These are phyloP conservation scores for Pimephales promelas DNA, from an alignment of 2,113 vertebrate species.

Conservation along the genomic window DNA sequence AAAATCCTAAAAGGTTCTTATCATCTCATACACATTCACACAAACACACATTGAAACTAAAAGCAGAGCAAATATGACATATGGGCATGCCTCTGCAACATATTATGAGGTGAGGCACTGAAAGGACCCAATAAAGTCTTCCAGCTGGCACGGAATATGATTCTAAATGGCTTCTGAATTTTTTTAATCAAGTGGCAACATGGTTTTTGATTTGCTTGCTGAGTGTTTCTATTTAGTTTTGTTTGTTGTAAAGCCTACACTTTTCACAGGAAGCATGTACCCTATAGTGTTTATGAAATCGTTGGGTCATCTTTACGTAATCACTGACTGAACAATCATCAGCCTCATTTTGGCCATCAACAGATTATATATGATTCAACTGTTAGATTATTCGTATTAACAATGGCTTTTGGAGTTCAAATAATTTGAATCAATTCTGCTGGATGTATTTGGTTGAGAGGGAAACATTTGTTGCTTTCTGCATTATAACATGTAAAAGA, in stretches of 20 bases:
- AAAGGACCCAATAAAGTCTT: not conserved
- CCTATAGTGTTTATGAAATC: not conserved
- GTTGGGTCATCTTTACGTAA: not conserved
- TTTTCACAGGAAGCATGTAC: conserved; percentile 4
- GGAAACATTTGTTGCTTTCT: not conserved
- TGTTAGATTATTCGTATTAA: not conserved
- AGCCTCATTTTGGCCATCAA: not conserved
- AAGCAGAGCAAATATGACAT: conserved; percentile 35
- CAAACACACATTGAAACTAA: not conserved
- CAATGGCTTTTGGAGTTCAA: not conserved
- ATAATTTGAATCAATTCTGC: not conserved
- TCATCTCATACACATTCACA: not conserved
- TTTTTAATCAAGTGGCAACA: conserved; percentile 40
- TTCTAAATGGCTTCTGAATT: conserved; percentile 24
- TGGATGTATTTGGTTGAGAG: not conserved
- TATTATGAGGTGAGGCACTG: conserved; percentile 3
- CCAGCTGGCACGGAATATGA: not conserved
- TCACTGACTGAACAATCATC: not conserved
- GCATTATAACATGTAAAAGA: not conserved
- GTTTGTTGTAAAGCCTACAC: not conserved
- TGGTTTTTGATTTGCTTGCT: conserved; percentile 27
- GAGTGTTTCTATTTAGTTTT: conserved; percentile 38
- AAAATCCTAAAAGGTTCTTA: not conserved
- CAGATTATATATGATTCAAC: not conserved
- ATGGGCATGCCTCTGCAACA: not conserved